These are phyloP conservation scores for Pterocles burchelli DNA, from an alignment of 2,113 vertebrate genomes.

Conservation along the genomic window DNA sequence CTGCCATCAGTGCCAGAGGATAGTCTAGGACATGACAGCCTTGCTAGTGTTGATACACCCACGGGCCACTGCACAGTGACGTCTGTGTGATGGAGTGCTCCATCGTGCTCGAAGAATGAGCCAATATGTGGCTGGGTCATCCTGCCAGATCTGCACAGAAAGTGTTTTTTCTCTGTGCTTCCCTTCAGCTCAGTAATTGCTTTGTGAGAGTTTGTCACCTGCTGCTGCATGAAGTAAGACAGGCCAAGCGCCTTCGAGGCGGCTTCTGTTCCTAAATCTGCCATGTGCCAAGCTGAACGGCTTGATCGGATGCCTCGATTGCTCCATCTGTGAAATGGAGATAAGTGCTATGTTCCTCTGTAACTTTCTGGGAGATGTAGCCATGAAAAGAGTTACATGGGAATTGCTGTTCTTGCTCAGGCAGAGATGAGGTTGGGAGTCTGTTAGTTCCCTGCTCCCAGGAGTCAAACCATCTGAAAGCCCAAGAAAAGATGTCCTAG, in stretches of 20 bases:
- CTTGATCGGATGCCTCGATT: not conserved
- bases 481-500: not conserved
- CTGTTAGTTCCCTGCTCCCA: not conserved
- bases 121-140: not conserved
- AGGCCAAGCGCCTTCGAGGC: not conserved
- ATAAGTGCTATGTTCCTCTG: not conserved
- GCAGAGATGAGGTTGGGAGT: not conserved
- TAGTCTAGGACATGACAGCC: not conserved
- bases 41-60: not conserved
- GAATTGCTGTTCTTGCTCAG: not conserved
- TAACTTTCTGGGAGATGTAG: not conserved
- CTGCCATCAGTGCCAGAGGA: not conserved
- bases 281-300: not conserved
- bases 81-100: not conserved
- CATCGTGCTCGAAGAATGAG: not conserved
- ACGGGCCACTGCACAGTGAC: not conserved
- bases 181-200: not conserved
- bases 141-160: not conserved
- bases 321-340: not conserved
- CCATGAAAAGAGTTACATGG: not conserved
- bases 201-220: not conserved
- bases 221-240: not conserved
- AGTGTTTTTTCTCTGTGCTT: not conserved
- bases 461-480: not conserved
- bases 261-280: not conserved